A percentile compares a stretch with the other conserved stretches of the same genome.
Evolutionary conservation across 2,888 invertebrate genomes (phyloP).

Genomic region (Dorcus parallelipipedus): DNA sequence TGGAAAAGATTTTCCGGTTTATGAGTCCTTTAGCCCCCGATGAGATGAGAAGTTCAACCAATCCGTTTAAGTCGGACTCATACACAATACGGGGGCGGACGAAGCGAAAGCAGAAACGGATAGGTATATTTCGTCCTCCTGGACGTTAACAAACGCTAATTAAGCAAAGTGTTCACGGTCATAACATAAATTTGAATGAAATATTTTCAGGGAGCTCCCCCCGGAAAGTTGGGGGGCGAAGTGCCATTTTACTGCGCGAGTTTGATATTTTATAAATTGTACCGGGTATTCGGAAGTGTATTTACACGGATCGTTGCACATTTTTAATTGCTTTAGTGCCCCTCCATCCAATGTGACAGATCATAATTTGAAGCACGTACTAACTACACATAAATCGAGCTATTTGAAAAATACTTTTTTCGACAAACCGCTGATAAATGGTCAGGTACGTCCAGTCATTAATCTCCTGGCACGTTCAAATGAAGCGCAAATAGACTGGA

Average conservation of each 20-base stretch:
- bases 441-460: no score
- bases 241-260: no score
- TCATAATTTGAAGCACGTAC: no score
- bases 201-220: neutral
- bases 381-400: no score
- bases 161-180: slow-evolving; percentile 10
- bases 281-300: neutral
- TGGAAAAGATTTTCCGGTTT: slow-evolving; percentile 16
- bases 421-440: no score
- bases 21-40: neutral
- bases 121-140: neutral
- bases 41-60: neutral
- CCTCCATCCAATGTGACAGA: no score
- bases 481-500: no score
- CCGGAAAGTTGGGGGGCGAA: no score
- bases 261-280: no score
- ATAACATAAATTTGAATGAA: neutral
- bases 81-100: slow-evolving; percentile 3
- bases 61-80: slow-evolving; percentile 1
- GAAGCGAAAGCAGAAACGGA: neutral
- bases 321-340: neutral
- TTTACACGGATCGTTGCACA: neutral
- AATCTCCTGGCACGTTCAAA: no score
- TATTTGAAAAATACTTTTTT: no score
- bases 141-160: slow-evolving; percentile 7